Evolutionary conservation across 2,113 vertebrate species (phyloP), one percentile per base, ranked within the genome.

Genomic region (Lota lota): DNA sequence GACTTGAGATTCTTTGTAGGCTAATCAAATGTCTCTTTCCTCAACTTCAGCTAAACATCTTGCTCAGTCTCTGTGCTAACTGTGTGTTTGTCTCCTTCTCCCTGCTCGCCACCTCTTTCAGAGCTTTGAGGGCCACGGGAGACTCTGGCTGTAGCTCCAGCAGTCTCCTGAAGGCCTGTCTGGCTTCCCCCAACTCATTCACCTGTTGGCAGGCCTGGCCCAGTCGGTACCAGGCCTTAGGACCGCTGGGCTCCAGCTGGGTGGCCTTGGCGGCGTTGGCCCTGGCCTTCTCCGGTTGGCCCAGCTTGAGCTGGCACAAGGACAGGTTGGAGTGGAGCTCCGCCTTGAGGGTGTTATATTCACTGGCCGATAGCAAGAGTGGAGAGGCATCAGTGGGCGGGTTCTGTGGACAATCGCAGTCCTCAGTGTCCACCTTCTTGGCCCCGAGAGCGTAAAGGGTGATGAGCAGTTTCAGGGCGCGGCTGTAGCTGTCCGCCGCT

Each of bases 171-270:
- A 95, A 88, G 0, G 95, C 94, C 64, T 69, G 74, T 4, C 84
- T 84, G 22, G 95, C 93, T 56, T 92, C 88, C 16, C 89, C 92
- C 73, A 95, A 83, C 77, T 96, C 94, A 4, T 92, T 91, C 67
- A 94, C 79, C 75, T 90, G 87, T 21, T 92, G 90, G 47, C 91
- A 91, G 8, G 95, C 94, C 70, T 94, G 88, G 0, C 94, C 95
- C 2, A 94, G 90, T 0, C 95, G 91, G 78, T 95, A 96, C 83
- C 94, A 92, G 22, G 94, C 94, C 80, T 97, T 96, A 22, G 89
- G 53, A 1, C 90, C 91, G 3, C 72, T 51, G 0, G 95, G 93
- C 36, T 95, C 91, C 61, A 93, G 83, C 73, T 88, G 82, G 17
- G 94, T 89, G 8, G 92, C 94, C 76, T 92, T 93, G 22, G 84